These are phyloP conservation scores for Allygus modestus DNA, from an alignment of 2,888 invertebrate genomes.

Conservation along the genomic window DNA sequence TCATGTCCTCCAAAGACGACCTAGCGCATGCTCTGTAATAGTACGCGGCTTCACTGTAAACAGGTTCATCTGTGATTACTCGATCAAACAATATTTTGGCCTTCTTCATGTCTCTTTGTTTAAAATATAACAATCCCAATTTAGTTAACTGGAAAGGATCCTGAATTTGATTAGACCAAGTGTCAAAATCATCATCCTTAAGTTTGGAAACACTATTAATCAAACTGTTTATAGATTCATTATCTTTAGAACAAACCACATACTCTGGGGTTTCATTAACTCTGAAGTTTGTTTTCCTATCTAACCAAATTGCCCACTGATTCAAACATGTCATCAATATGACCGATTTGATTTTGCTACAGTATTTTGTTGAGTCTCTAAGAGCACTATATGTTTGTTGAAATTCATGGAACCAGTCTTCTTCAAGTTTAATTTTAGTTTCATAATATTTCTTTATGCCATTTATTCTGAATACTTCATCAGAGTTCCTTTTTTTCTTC, in stretches of 20 bases:
- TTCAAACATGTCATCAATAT: conserved; percentile 68
- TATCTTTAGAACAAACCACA: too few species aligned
- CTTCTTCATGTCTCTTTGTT: conserved; percentile 60
- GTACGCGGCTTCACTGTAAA: conserved; percentile 70
- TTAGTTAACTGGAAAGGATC: conserved; percentile 33
- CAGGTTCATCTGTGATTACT: conserved; percentile 70
- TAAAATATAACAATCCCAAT: background rate
- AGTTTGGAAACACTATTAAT: background rate
- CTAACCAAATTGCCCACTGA: conserved; percentile 71
- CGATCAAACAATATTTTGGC: conserved; percentile 69
- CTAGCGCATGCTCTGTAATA: conserved; percentile 71
- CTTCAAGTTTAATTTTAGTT: conserved; percentile 68
- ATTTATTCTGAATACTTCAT: conserved; percentile 68
- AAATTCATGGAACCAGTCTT: conserved; percentile 68
- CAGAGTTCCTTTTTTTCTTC: conserved; percentile 67
- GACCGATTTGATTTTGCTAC: conserved; percentile 66
- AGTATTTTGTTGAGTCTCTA: background rate
- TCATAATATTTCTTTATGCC: conserved; percentile 69
- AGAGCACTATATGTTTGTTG: conserved; percentile 66
- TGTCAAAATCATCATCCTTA: background rate
- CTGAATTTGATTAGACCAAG: background rate
- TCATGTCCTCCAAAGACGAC: conserved; percentile 29
- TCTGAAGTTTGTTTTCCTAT: conserved; percentile 64
- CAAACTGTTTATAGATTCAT: too few species aligned
- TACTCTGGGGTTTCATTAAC: too few species aligned